A percentile compares a stretch with the other conserved stretches of the same genome.
Evolutionary conservation across 2,888 invertebrate genomes (phyloP).

Genomic region (Geotrupes spiniger): DNA sequence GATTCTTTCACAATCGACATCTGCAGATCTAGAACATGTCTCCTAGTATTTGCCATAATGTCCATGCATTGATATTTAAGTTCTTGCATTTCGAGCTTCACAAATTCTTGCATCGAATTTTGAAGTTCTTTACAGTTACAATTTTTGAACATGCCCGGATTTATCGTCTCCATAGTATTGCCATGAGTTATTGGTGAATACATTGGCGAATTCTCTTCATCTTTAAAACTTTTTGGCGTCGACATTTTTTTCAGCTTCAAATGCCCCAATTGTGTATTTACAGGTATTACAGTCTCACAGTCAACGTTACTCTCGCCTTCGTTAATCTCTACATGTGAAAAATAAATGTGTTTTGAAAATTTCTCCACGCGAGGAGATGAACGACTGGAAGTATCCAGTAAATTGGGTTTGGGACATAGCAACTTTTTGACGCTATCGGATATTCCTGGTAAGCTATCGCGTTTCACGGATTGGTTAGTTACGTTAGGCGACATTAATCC

Average conservation of each 20-base stretch:
- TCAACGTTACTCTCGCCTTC: no score
- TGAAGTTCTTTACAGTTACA: conserved; percentile 4
- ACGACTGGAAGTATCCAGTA: conserved; percentile 1
- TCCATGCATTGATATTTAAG: conserved; percentile 35
- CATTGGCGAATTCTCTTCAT: background rate
- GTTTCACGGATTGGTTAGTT: background rate
- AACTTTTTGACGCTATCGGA: conserved; percentile 23
- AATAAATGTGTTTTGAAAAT: no score
- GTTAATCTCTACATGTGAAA: no score
- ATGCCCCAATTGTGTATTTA: no score
- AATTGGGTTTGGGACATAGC: conserved; percentile 18
- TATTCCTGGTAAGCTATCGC: conserved; percentile 14
- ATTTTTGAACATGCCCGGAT: background rate
- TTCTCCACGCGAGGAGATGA: no score
- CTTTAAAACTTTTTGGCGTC: background rate
- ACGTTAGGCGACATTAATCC: conserved; percentile 34
- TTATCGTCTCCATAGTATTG: background rate
- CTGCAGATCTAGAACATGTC: conserved; percentile 39
- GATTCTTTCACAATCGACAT: conserved; percentile 43
- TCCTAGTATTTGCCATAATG: conserved; percentile 32
- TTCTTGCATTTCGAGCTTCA: conserved; percentile 32
- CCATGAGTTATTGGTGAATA: conserved; percentile 9
- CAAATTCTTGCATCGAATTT: conserved; percentile 30
- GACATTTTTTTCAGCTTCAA: no score
- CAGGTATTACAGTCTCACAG: no score